These are phyloP conservation scores for Synanthedon vespiformis DNA, from an alignment of 2,888 invertebrate genomes.

Conservation along the genomic window DNA sequence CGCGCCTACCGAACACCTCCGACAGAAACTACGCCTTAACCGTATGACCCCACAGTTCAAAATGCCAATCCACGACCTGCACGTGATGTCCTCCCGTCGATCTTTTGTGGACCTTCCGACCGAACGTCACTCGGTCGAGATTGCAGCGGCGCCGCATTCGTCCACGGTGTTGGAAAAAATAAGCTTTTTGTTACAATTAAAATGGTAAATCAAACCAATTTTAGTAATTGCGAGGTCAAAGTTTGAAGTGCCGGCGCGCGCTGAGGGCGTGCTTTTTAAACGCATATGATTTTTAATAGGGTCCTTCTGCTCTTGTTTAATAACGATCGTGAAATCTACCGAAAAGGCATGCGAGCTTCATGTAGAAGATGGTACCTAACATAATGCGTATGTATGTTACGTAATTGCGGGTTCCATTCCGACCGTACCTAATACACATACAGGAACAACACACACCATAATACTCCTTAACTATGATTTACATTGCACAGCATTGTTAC, in stretches of 20 bases:
- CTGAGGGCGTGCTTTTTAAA: slow-evolving; percentile 41
- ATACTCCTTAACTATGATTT: too few species aligned
- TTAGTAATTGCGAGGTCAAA: slow-evolving; percentile 69
- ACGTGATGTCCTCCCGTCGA: slow-evolving; percentile 38
- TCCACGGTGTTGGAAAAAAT: slow-evolving; percentile 56
- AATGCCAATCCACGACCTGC: slow-evolving; percentile 38
- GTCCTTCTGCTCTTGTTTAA: slow-evolving; percentile 14
- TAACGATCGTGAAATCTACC: slow-evolving; percentile 15
- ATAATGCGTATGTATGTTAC: too few species aligned
- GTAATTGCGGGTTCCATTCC: too few species aligned
- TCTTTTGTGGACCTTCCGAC: slow-evolving; percentile 60
- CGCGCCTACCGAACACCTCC: slow-evolving; percentile 65
- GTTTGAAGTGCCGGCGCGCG: slow-evolving; percentile 53
- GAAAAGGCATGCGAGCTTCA: neutral
- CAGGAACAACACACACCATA: too few species aligned
- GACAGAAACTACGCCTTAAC: slow-evolving; percentile 66
- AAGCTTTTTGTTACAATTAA: slow-evolving; percentile 71
- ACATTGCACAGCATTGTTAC: too few species aligned
- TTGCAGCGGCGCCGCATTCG: slow-evolving; percentile 48
- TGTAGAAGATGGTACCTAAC: too few species aligned
- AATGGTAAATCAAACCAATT: slow-evolving; percentile 71
- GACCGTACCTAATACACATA: too few species aligned
- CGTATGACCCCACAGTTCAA: slow-evolving; percentile 60
- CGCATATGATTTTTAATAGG: slow-evolving; percentile 51
- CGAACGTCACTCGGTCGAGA: slow-evolving; percentile 67